These are phyloP conservation scores for Patella caerulea DNA, from an alignment of 2,888 invertebrate species.

Conservation along the genomic window DNA sequence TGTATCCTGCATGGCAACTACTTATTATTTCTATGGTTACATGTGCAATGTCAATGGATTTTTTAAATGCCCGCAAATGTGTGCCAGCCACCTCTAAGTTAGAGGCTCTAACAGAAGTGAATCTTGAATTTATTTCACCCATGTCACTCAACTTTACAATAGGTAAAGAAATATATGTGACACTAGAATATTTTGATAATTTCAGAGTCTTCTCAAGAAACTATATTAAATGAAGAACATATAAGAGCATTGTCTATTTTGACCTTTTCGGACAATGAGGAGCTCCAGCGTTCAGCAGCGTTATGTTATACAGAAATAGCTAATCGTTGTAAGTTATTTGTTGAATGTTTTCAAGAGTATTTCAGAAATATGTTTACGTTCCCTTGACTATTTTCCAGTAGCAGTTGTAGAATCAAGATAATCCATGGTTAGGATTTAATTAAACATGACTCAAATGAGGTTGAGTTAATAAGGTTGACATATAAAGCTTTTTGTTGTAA, in stretches of 20 bases:
- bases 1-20: no score
- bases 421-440: no score
- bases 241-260: slow-evolving; percentile 58
- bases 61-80: slow-evolving; percentile 35
- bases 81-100: slow-evolving; percentile 6
- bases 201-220: slow-evolving; percentile 27
- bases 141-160: background rate
- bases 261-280: slow-evolving; percentile 61
- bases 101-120: background rate
- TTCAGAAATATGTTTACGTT: no score
- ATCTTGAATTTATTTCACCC: background rate
- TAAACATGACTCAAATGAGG: no score
- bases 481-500: no score
- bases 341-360: no score
- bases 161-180: no score
- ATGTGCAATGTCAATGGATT: no score
- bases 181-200: background rate
- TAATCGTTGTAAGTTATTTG: slow-evolving; percentile 49
- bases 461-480: no score
- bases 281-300: slow-evolving; percentile 62
- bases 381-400: no score
- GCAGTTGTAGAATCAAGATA: no score
- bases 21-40: no score
- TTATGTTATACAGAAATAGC: slow-evolving; percentile 63
- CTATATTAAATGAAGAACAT: slow-evolving; percentile 53